Evolutionary conservation across 1,140 invertebrate genomes (phyloP), one percentile per base, ranked within the genome.

Genomic region (Idris sp.): DNA sequence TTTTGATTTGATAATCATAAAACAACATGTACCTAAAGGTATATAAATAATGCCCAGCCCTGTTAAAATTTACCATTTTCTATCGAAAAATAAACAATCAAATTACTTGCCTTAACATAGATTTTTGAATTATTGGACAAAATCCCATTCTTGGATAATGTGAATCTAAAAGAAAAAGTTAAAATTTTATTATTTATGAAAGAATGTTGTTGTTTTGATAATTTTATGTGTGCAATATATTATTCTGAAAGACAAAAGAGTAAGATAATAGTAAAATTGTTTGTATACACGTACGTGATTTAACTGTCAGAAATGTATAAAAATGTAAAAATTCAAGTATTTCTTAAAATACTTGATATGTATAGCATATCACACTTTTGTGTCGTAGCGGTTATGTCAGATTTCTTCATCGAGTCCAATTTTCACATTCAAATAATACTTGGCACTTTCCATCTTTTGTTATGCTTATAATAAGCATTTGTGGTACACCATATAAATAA

Each of bases 381-480:
- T 61, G 13, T 56, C 18, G 49, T 72, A 62, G 68, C 43, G 68
- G 68, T 72, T 72, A 72, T 72, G 68, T 72, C 49, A 72, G 68
- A 62, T 49, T 62, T 56, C 49, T 49, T 72, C 28, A 33, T 14
- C 25, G 9, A 48, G 15, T 7, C 13, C 16, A 15, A 22, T 46
- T 71, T 33, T 62, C 18, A 26, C 41, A 14, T 54, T 61, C 4
- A 53, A 46, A 22, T 61, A n/a, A 61, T 38, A 36, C 16, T 48
- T 61, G 4, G 9, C 10, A 11, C 13, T 11, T 36, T 48, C 9
- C 26, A 46, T 61, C 0, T 35, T n/a, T 43, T 14, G 35, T 25
- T 26, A 8, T 28, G 11, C 31, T 8, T 4, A 31, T 18, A 19
- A 30, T 26, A 28, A 26, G 26, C 14, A 16, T 43, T 7, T 18